Conservation (phyloP, 2,113 vertebrate genomes). For the Tragelaphus buxtoni region DNA sequence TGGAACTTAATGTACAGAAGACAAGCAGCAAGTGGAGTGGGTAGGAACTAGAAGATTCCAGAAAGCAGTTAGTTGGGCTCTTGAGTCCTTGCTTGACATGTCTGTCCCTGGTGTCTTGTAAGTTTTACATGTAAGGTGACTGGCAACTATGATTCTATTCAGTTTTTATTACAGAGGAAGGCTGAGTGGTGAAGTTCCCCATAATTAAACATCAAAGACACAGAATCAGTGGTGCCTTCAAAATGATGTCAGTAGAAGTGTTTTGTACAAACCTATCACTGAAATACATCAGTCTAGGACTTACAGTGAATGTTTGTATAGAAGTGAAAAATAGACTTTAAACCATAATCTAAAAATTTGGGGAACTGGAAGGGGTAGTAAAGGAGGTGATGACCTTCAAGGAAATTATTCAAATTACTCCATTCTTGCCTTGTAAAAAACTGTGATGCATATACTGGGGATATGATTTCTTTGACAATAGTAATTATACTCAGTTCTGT, state of each 20-base stretch:
- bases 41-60: background rate
- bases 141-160: background rate
- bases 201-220: background rate
- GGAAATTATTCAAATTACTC: conserved; percentile 16
- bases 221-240: conserved; percentile 11
- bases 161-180: conserved; percentile 14
- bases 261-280: background rate
- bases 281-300: background rate
- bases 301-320: background rate
- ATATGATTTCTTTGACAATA: background rate
- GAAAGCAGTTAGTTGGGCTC: background rate
- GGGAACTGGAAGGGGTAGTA: background rate
- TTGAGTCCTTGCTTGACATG: background rate
- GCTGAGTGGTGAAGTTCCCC: background rate
- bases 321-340: background rate
- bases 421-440: background rate
- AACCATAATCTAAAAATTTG: background rate
- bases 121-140: background rate
- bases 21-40: background rate
- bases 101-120: background rate
- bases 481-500: background rate
- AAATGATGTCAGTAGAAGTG: background rate
- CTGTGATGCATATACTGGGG: background rate
- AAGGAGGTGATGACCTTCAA: background rate
- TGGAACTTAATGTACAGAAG: background rate